These are phyloP conservation scores for Mactra quadrangularis DNA, from an alignment of 1,140 invertebrate genomes.

Conservation along the genomic window DNA sequence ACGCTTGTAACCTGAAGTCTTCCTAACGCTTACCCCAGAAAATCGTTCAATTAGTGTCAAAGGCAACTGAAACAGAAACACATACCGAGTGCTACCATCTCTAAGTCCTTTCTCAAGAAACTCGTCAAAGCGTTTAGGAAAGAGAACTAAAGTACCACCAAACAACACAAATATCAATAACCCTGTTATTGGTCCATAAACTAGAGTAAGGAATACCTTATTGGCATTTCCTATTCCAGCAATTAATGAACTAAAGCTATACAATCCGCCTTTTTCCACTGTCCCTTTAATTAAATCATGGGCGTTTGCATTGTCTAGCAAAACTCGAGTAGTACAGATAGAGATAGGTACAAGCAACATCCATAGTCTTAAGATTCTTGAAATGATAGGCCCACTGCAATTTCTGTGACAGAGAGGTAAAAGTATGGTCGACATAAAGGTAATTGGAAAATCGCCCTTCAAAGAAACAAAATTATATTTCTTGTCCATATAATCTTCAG, in stretches of 20 bases:
- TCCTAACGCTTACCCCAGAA: constrained; percentile 14
- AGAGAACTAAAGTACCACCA: neutral
- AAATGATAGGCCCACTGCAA: neutral
- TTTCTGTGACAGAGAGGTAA: neutral
- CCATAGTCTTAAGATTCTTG: constrained; percentile 17
- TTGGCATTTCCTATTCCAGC: neutral
- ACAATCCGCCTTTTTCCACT: neutral
- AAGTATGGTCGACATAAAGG: neutral
- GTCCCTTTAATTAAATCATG: neutral
- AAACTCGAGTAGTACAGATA: constrained; percentile 1
- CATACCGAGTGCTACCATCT: neutral
- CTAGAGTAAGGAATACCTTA: constrained; percentile 9
- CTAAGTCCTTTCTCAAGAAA: constrained; percentile 16
- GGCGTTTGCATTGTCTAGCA: constrained; percentile 1
- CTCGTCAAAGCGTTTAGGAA: constrained; percentile 12
- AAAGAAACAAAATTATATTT: no score
- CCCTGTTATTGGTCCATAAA: constrained; percentile 43
- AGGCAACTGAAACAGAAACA: constrained; percentile 20
- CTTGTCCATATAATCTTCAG: no score
- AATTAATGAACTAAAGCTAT: constrained; percentile 42
- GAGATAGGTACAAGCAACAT: neutral
- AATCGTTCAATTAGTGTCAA: constrained; percentile 21
- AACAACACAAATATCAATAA: constrained; percentile 27
- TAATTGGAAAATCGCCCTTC: neutral
- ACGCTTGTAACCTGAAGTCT: constrained; percentile 9